phyloP scores from a whole-genome alignment of 2,113 vertebrate genomes.

The Indri indri region DNA sequence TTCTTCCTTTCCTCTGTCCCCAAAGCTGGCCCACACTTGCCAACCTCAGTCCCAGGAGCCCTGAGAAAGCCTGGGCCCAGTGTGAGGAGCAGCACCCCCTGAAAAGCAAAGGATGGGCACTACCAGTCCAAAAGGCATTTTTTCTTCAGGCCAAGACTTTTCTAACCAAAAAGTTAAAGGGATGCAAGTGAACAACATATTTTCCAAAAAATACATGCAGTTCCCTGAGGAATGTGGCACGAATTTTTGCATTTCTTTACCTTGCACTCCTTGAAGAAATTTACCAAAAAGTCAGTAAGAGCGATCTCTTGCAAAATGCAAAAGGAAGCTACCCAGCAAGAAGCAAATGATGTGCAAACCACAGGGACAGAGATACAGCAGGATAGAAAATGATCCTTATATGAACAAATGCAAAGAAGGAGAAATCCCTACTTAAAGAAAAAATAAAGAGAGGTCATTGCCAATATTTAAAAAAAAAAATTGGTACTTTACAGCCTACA shows the following conservation, averaged over 20 bases:
- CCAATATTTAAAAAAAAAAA: neutral
- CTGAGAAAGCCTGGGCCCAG: neutral
- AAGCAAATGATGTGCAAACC: neutral
- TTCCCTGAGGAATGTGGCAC: neutral
- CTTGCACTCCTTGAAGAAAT: neutral
- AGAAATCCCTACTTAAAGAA: neutral
- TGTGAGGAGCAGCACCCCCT: accelerated
- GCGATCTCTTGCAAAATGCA: neutral
- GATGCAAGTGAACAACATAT: neutral
- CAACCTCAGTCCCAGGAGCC: neutral
- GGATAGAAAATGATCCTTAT: neutral
- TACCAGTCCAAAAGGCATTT: neutral
- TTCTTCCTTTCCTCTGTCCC: neutral
- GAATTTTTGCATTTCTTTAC: neutral
- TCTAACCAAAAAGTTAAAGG: neutral
- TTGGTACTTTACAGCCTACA: too few species aligned
- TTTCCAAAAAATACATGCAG: neutral
- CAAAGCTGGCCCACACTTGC: neutral
- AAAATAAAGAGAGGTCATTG: neutral
- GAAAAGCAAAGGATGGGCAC: neutral
- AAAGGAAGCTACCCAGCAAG: neutral
- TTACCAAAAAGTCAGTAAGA: neutral
- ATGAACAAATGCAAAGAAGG: too few species aligned
- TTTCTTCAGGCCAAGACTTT: neutral
- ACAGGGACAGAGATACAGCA: neutral